Evolutionary conservation across 2,888 invertebrate species (phyloP).

Genomic region (Cerceris ruficornis): DNA sequence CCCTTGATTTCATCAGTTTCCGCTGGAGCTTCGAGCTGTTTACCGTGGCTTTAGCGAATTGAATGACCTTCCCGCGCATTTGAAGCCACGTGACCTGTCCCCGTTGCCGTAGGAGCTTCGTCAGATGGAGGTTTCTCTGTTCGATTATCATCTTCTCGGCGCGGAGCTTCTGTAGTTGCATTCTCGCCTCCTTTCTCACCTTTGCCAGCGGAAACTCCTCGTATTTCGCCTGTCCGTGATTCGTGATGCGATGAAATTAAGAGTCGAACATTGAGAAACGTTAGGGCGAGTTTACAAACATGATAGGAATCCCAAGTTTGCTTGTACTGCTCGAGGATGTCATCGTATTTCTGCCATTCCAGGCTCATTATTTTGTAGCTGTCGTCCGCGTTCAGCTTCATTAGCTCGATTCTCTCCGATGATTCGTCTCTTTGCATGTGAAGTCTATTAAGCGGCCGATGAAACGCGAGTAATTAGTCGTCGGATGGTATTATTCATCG

Average conservation of each 20-base stretch:
- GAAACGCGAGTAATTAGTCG: no score
- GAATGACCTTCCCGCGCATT: slow-evolving; percentile 45
- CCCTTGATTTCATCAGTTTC: neutral
- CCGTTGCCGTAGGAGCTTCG: slow-evolving; percentile 2
- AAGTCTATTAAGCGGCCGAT: slow-evolving; percentile 19
- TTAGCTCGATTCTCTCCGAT: slow-evolving; percentile 3
- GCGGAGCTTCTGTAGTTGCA: slow-evolving; percentile 26
- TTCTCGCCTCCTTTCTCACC: slow-evolving; percentile 7
- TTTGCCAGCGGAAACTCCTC: slow-evolving; percentile 51
- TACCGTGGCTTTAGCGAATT: slow-evolving; percentile 20
- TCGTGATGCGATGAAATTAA: neutral
- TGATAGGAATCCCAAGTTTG: slow-evolving; percentile 35
- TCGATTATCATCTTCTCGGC: slow-evolving; percentile 27
- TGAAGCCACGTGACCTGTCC: slow-evolving; percentile 35
- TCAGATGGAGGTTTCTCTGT: slow-evolving; percentile 23
- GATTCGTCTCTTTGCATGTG: neutral
- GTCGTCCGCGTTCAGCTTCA: slow-evolving; percentile 44
- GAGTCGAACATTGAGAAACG: neutral
- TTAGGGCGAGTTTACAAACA: slow-evolving; percentile 39
- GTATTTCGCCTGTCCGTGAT: slow-evolving; percentile 34
- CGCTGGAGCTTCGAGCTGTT: neutral
- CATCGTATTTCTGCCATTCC: slow-evolving; percentile 1
- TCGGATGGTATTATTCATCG: neutral
- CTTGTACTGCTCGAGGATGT: slow-evolving; percentile 35
- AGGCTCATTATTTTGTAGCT: slow-evolving; percentile 36